phyloP scores from a whole-genome alignment of 1,140 invertebrate genomes.

The Pristionchus pacificus region DNA sequence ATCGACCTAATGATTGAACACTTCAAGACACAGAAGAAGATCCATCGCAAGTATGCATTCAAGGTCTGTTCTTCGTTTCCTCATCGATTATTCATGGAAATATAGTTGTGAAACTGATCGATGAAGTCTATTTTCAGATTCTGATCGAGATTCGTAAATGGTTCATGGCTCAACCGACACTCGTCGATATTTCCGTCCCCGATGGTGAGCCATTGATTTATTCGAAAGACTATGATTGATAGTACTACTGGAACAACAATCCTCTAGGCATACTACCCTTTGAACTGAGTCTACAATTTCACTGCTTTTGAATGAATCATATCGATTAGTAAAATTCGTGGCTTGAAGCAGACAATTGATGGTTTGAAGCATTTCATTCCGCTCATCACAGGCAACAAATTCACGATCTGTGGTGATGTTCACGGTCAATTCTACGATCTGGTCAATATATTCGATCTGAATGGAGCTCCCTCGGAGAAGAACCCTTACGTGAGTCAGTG shows the following conservation, averaged over 20 bases:
- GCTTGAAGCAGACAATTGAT: not conserved
- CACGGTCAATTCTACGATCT: conserved; percentile 98
- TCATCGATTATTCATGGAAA: too few species aligned
- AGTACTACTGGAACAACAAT: too few species aligned
- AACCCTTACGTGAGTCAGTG: conserved; percentile 82
- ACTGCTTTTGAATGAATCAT: too few species aligned
- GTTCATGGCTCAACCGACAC: conserved; percentile 77
- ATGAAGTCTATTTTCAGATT: conserved; percentile 67
- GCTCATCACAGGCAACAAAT: conserved; percentile 68
- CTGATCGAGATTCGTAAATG: conserved; percentile 81
- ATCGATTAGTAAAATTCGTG: too few species aligned
- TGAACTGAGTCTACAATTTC: too few species aligned
- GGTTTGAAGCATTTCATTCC: too few species aligned
- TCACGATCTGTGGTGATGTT: conserved; percentile 99
- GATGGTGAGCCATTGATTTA: too few species aligned
- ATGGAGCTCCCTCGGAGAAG: conserved; percentile 84
- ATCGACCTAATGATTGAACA: conserved; percentile 77
- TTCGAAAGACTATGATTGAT: too few species aligned
- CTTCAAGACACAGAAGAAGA: conserved; percentile 84
- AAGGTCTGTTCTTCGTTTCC: too few species aligned
- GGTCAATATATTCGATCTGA: conserved; percentile 93
- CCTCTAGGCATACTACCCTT: too few species aligned
- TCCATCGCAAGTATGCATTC: conserved; percentile 95
- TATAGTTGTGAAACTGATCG: conserved; percentile 9
- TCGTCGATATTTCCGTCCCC: conserved; percentile 82